A percentile compares a stretch with the other conserved stretches of the same genome.
Evolutionary conservation across 2,113 vertebrate species (phyloP).

Genomic region (Cyprinus carpio): DNA sequence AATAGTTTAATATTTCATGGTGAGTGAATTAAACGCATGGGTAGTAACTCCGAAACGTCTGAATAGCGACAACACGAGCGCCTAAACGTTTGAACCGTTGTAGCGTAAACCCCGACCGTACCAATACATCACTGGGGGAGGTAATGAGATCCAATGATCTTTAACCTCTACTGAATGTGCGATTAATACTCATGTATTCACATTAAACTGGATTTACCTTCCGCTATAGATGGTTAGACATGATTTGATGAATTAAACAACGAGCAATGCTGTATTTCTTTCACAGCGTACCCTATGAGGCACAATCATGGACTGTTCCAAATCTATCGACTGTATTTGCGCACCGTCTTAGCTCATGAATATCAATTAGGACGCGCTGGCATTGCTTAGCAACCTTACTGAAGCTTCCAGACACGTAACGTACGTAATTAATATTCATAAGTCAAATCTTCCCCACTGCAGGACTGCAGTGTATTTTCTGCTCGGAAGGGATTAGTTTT

Average conservation of each 20-base stretch:
- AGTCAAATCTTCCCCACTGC: neutral
- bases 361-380: neutral
- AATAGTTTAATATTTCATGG: neutral
- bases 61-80: neutral
- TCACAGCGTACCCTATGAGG: neutral
- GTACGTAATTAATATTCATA: constrained; percentile 1
- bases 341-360: neutral
- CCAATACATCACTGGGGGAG: neutral
- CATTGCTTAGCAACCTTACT: constrained; percentile 4
- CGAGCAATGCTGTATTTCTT: neutral
- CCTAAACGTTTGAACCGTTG: constrained; percentile 32
- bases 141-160: neutral
- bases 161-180: neutral
- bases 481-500: neutral
- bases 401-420: neutral
- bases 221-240: neutral
- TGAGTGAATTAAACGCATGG: neutral
- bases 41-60: neutral
- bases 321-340: neutral
- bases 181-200: neutral
- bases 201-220: accelerated
- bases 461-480: neutral
- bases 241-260: neutral
- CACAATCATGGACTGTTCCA: constrained; percentile 14
- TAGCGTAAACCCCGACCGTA: constrained; percentile 39